A percentile compares a stretch with the other conserved stretches of the same genome.
These are phyloP conservation scores for Cyclophora punctaria DNA, from an alignment of 2,888 invertebrate species.

Conservation along the genomic window DNA sequence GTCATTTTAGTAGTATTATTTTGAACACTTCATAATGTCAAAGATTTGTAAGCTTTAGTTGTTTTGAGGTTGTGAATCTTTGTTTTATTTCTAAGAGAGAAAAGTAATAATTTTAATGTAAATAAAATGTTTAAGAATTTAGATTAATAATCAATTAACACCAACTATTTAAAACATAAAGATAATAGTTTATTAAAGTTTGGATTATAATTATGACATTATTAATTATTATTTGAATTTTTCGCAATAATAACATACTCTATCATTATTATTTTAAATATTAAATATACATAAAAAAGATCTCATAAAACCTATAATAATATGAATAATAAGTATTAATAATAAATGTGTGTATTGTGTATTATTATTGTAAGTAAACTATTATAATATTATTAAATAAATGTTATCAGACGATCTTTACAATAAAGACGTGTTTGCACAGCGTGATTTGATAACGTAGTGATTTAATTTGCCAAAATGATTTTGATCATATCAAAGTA, in stretches of 20 bases:
- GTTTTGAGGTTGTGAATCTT: constrained; percentile 52
- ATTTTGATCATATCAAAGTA: constrained; percentile 38
- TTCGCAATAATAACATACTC: no score
- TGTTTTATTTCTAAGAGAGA: constrained; percentile 12
- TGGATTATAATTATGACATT: background rate
- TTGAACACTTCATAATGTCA: constrained; percentile 13
- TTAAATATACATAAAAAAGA: no score
- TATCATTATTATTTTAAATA: no score
- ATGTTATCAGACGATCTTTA: constrained; percentile 11
- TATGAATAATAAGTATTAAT: background rate
- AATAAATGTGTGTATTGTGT: constrained; percentile 13
- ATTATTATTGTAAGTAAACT: no score
- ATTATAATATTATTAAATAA: constrained; percentile 9
- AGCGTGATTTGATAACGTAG: constrained; percentile 67
- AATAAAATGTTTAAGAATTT: background rate
- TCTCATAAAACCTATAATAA: background rate
- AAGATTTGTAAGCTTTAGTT: constrained; percentile 30
- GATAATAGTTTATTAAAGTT: background rate
- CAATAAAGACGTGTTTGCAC: constrained; percentile 40
- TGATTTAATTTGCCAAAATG: constrained; percentile 41
- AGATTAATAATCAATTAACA: background rate
- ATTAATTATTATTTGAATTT: background rate
- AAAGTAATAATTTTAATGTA: constrained; percentile 5
- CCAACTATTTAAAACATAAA: background rate
- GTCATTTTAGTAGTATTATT: constrained; percentile 13